A percentile compares a stretch with the other conserved stretches of the same genome.
Conservation (phyloP, 2,797 vertebrate species). For the Jordanella pulchra region DNA sequence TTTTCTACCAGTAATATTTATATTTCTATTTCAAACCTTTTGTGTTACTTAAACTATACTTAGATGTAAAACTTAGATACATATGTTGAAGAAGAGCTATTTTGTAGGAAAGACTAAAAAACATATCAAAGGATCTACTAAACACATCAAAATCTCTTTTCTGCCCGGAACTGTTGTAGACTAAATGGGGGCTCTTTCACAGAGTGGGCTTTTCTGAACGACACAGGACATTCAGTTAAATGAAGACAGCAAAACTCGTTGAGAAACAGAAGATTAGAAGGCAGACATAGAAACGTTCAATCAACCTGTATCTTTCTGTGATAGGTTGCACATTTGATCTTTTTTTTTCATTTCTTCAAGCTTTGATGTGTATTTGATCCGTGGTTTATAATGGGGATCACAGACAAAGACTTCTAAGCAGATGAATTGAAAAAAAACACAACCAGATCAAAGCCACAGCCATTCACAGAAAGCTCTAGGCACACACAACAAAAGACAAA, state of each 20-base stretch:
- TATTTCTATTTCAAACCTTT: background rate
- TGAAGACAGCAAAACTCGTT: conserved; percentile 31
- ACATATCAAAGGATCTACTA: conserved; percentile 40
- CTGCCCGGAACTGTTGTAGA: conserved; percentile 1
- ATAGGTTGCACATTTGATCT: conserved; percentile 67
- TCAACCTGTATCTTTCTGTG: conserved; percentile 47
- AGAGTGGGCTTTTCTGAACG: conserved; percentile 32
- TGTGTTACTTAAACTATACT: too few relatives aligned
- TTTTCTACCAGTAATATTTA: background rate
- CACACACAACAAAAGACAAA: conserved; percentile 48
- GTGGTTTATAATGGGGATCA: conserved; percentile 55
- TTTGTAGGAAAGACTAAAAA: conserved; percentile 10
- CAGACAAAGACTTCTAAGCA: conserved; percentile 48
- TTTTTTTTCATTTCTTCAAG: conserved; percentile 43
- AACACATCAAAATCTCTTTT: conserved; percentile 42
- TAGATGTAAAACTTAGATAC: background rate
- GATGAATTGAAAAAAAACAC: conserved; percentile 42
- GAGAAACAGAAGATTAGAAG: conserved; percentile 41
- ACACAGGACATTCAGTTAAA: conserved; percentile 31
- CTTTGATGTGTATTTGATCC: conserved; percentile 75
- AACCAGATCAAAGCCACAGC: conserved; percentile 54
- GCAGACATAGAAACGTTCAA: conserved; percentile 49
- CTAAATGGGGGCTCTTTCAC: conserved; percentile 36
- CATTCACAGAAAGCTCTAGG: conserved; percentile 48
- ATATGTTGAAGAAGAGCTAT: background rate